Base-by-base conservation (phyloP, 2,888 invertebrate species). In the Aromia moschata region DNA sequence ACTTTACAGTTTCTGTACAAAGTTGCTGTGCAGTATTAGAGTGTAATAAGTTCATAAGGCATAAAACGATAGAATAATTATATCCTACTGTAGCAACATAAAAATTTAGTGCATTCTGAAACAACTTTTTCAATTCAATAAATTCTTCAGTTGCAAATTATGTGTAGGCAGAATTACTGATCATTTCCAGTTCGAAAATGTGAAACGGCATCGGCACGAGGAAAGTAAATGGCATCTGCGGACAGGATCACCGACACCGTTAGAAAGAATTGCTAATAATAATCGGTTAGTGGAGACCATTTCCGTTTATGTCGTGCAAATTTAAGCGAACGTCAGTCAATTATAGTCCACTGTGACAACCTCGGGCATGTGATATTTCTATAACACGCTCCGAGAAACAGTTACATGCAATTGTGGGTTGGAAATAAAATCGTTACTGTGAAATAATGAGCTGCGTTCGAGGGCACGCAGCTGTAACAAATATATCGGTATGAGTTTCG, bases 261-360 rank as follows among this genome's bases (percentile, higher is more conserved):
- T 49, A 49, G 25, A 12, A 18, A 38, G 25, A 38, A 49, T 49
- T n/a, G 20, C 49, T 49, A 49, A 49, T 49, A 49, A 49, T 49
- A 38, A 49, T 49, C 38, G 25, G 49, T 49, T 38, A 15, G 47
- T 12, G 25, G 43, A 55, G 51, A 62, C 52, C 58, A 62, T 65
- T 65, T 65, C 62, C 60, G 62, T 16, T 58, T 58, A 56, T 60
- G 65, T 62, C 62, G 62, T 65, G 64, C 62, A 53, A 57, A 25
- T 56, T 54, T 41, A 54, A 56, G 45, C 52, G 60, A 65, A 56
- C 58, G 58, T 52, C 62, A 60, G 60, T 64, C 59, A 58, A 60
- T 64, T 62, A 58, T 55, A 53, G 51, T 44, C 47, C 49, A 62
- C 61, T 68, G 65, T 62, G 65, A 65, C 64, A 68, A 58, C 64